Percentiles rank a stretch among this genome's conserved stretches.
Evolutionary conservation across 2,888 invertebrate genomes (phyloP).

Genomic region (Lasioglossum figueresi): DNA sequence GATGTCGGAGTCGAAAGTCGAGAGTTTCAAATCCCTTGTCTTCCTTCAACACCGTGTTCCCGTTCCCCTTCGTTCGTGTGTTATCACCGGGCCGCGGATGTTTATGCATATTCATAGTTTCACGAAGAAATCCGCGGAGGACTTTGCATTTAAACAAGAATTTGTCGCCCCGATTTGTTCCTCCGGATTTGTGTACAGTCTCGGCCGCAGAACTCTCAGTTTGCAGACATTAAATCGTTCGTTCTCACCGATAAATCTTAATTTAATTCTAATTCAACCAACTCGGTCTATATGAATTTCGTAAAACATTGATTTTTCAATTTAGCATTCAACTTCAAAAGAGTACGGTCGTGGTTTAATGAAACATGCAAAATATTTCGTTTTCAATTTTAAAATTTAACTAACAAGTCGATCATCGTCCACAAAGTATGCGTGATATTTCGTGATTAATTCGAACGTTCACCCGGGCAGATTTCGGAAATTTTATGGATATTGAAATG

Average conservation of each 20-base stretch:
- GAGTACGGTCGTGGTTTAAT: no score
- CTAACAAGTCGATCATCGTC: neutral
- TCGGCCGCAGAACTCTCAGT: neutral
- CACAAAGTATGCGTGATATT: neutral
- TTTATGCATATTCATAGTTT: slow-evolving; percentile 2
- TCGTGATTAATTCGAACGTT: neutral
- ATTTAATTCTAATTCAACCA: neutral
- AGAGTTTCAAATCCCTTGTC: neutral
- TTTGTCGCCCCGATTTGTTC: neutral
- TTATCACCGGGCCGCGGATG: slow-evolving; percentile 26
- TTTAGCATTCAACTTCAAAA: no score
- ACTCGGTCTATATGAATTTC: neutral
- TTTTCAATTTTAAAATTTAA: neutral
- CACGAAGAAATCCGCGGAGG: neutral
- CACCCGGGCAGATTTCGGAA: neutral
- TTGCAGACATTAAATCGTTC: neutral
- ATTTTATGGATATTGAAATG: neutral
- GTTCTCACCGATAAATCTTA: neutral
- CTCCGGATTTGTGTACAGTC: neutral
- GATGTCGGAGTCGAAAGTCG: slow-evolving; percentile 44
- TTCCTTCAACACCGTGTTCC: neutral
- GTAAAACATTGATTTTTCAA: neutral
- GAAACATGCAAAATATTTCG: neutral
- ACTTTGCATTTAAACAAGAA: slow-evolving; percentile 1
- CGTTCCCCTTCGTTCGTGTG: neutral